phyloP scores from a whole-genome alignment of 2,113 vertebrate genomes.

The Phyllostomus hastatus region DNA sequence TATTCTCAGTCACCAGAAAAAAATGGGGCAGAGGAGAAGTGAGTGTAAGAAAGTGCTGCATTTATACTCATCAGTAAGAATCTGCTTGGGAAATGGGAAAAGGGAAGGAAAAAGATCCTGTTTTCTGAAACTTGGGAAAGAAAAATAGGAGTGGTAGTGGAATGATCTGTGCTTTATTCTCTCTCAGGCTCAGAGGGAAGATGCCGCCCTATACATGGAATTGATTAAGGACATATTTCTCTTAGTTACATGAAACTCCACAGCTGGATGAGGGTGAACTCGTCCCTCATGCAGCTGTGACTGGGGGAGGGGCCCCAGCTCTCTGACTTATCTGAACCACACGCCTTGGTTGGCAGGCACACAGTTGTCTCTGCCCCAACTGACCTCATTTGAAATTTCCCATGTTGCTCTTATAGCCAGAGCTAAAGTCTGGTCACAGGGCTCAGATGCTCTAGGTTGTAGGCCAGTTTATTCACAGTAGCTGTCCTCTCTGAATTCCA shows the following conservation, averaged over 20 bases:
- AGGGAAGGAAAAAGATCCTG: not conserved
- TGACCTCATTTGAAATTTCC: conserved; percentile 56
- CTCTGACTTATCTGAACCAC: conserved; percentile 53
- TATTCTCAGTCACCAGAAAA: not conserved
- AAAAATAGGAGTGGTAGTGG: not conserved
- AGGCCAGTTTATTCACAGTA: conserved; percentile 33
- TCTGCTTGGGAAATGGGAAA: not conserved
- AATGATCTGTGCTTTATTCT: not conserved
- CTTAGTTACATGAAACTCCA: not conserved
- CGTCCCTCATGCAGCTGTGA: no score
- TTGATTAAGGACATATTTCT: not conserved
- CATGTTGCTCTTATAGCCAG: not conserved
- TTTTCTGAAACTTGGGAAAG: not conserved
- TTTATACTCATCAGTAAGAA: not conserved
- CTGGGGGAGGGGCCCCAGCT: not conserved
- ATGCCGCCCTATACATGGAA: not conserved
- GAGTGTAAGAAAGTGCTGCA: not conserved
- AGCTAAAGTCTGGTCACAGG: conserved; percentile 24
- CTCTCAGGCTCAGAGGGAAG: not conserved
- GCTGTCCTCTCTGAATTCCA: not conserved
- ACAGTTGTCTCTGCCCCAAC: conserved; percentile 1
- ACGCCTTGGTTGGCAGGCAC: not conserved
- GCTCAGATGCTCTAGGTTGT: not conserved
- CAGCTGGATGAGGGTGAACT: not conserved
- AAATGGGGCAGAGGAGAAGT: not conserved